Conservation (phyloP, 2,113 vertebrate genomes). For the Sphyrna mokarran region DNA sequence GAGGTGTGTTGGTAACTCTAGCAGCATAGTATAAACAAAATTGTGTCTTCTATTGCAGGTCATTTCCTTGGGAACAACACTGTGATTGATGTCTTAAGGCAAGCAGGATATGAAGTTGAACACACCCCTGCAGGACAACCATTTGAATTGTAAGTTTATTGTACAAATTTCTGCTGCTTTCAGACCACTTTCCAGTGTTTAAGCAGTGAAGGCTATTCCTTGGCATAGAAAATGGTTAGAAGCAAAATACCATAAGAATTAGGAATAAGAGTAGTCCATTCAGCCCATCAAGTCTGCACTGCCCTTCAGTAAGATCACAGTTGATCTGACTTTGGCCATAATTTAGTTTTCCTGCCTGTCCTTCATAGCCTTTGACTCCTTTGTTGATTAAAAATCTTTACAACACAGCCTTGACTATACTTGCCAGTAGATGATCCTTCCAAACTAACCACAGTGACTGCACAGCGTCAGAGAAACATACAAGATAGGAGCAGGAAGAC, state of each 20-base stretch:
- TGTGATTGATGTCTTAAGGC: slow-evolving; percentile 87
- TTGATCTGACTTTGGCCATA: neutral
- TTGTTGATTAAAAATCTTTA: neutral
- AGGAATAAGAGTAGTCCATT: neutral
- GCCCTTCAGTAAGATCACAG: neutral
- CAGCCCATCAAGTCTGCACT: neutral
- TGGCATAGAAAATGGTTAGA: neutral
- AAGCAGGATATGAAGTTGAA: slow-evolving; percentile 85
- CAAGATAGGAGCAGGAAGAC: too few relatives aligned
- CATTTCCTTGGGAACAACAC: slow-evolving; percentile 98
- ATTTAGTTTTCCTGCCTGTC: neutral
- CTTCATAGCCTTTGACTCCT: neutral
- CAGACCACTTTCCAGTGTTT: neutral
- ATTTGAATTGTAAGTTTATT: slow-evolving; percentile 67
- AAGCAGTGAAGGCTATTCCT: neutral
- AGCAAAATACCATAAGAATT: neutral
- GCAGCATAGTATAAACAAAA: neutral
- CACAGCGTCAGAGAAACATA: neutral
- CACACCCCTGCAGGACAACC: slow-evolving; percentile 75
- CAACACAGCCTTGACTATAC: neutral
- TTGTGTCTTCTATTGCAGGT: slow-evolving; percentile 61
- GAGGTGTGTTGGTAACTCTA: neutral
- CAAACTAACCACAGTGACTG: neutral
- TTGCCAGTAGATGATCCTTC: neutral
- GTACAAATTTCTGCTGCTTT: neutral